Percentiles rank a stretch among this genome's conserved stretches.
Conservation (phyloP, 2,888 invertebrate genomes). For the Galerucella nymphaeae region DNA sequence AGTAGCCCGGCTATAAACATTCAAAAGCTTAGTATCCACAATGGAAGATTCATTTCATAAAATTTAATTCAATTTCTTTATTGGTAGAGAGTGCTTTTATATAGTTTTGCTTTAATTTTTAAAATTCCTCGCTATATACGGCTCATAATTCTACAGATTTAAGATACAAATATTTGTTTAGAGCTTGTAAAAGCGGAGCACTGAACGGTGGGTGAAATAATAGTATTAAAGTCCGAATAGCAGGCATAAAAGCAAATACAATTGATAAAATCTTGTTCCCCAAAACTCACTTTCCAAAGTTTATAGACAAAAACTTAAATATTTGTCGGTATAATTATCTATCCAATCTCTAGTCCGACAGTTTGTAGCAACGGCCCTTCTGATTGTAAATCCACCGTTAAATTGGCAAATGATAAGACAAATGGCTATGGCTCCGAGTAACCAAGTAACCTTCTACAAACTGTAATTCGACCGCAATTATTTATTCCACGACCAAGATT, state of each 20-base stretch:
- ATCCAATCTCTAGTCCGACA: neutral
- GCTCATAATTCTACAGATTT: neutral
- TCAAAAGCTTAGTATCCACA: slow-evolving; percentile 16
- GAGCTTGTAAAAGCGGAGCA: neutral
- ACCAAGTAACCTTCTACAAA: slow-evolving; percentile 1
- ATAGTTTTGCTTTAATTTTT: slow-evolving; percentile 3
- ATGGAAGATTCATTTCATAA: slow-evolving; percentile 27
- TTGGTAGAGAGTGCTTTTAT: slow-evolving; percentile 2
- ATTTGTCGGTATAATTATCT: neutral
- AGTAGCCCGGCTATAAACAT: slow-evolving; percentile 19
- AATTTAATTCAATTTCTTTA: slow-evolving; percentile 19
- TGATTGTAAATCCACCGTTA: slow-evolving; percentile 3
- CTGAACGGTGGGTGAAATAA: neutral
- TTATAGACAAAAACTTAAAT: neutral
- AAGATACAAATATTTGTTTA: slow-evolving; percentile 2
- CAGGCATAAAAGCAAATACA: too few species aligned
- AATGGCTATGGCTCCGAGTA: slow-evolving; percentile 9
- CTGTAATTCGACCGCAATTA: slow-evolving; percentile 10
- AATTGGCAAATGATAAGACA: slow-evolving; percentile 9
- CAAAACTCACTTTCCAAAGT: too few species aligned
- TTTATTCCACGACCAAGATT: slow-evolving; percentile 3
- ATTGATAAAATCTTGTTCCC: too few species aligned
- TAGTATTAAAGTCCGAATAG: neutral
- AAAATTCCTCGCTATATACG: neutral
- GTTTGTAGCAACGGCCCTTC: neutral